phyloP scores from a whole-genome alignment of 1,140 invertebrate genomes.

The Drosophila biarmipes region DNA sequence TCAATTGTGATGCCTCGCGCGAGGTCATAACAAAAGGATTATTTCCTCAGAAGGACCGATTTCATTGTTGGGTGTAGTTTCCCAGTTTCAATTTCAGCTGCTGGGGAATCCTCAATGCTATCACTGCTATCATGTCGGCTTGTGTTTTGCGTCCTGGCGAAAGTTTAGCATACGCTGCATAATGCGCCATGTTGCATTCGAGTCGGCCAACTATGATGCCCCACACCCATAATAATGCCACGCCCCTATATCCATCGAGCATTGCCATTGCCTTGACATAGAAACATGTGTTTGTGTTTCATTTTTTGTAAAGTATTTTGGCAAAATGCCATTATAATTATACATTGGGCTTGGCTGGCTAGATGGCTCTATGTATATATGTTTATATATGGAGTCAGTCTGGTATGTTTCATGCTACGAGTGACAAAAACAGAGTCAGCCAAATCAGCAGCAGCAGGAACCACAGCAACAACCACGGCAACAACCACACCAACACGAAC shows the following conservation, averaged over 20 bases:
- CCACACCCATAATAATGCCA: neutral
- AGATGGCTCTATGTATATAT: neutral
- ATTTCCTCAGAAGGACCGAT: neutral
- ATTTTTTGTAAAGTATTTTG: conserved; percentile 52
- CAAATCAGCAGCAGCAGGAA: conserved; percentile 10
- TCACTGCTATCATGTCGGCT: conserved; percentile 20
- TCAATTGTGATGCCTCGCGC: neutral
- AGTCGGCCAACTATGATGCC: conserved; percentile 3
- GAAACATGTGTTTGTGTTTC: conserved; percentile 26
- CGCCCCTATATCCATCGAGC: neutral
- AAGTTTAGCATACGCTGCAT: conserved; percentile 14
- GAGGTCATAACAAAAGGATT: neutral
- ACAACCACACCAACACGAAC: conserved; percentile 18
- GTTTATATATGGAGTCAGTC: conserved; percentile 24
- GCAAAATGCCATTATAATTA: conserved; percentile 80
- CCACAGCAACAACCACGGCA: conserved; percentile 11
- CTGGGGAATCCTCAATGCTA: conserved; percentile 1
- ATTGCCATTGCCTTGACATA: conserved; percentile 25
- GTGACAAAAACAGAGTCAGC: conserved; percentile 36
- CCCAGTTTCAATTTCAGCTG: conserved; percentile 5
- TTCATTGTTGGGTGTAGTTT: conserved; percentile 3
- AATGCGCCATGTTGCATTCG: conserved; percentile 18
- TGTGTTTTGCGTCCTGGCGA: conserved; percentile 9
- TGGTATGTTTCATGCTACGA: conserved; percentile 39
- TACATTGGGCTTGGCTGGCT: conserved; percentile 39